Evolutionary conservation across 2,888 invertebrate genomes (phyloP).

Genomic region (Formica aserva): DNA sequence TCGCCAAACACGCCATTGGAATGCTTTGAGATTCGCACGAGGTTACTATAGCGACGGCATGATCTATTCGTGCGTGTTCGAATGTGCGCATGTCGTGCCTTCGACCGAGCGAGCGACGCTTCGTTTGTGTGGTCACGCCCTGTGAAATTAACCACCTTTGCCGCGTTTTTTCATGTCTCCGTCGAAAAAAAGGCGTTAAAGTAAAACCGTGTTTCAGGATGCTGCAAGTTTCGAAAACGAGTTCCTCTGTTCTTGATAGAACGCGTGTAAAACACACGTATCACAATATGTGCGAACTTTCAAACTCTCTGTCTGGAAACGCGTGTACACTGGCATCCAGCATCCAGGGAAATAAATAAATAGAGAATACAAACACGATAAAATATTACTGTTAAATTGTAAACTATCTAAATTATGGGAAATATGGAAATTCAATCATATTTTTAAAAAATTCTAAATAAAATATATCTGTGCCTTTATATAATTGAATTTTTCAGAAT

Average conservation of each 20-base stretch:
- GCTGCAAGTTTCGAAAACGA: slow-evolving; percentile 21
- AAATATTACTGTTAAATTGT: neutral
- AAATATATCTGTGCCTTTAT: neutral
- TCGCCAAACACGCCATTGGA: slow-evolving; percentile 23
- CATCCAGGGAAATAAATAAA: neutral
- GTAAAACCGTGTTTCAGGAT: neutral
- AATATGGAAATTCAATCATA: neutral
- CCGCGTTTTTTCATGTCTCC: slow-evolving; percentile 36
- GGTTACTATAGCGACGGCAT: slow-evolving; percentile 77
- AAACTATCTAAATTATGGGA: neutral
- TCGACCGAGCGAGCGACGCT: slow-evolving; percentile 69
- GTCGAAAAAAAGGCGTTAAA: slow-evolving; percentile 23
- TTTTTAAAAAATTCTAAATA: neutral
- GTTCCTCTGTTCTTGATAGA: neutral
- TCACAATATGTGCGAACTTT: neutral
- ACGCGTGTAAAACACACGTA: neutral
- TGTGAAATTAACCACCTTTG: slow-evolving; percentile 70
- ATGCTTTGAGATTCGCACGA: slow-evolving; percentile 63
- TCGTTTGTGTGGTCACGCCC: slow-evolving; percentile 75
- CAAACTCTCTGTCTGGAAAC: neutral
- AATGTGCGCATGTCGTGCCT: slow-evolving; percentile 78
- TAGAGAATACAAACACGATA: neutral
- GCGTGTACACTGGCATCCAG: neutral
- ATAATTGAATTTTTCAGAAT: neutral
- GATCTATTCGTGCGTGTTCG: slow-evolving; percentile 75